Evolutionary conservation across 2,888 invertebrate genomes (phyloP), one percentile per base, ranked within the genome.

Genomic region (Arge pagana): DNA sequence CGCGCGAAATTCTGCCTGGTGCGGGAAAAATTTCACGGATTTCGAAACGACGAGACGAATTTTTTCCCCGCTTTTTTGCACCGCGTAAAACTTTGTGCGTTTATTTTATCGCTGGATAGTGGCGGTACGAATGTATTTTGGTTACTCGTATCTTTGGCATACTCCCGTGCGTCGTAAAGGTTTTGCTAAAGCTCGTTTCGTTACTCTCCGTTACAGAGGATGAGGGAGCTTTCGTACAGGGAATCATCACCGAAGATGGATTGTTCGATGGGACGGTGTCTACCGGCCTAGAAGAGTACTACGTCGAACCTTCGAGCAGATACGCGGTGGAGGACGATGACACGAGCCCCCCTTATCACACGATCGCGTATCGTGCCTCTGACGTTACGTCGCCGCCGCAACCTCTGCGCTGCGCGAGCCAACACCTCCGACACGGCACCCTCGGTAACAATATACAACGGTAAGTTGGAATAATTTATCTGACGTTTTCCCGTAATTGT

Each of bases 221-320:
- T 66, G 90, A 92, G 59, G 82, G 82, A 41, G 88, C 93, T 10
- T 79, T 84, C 60, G 91, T 94, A 48, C 88, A 91, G 70, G 96
- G 95, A 31, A 81, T 95, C 66, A 84, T 96, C 65, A 93, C 93
- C 55, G 82, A 84, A 53, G 89, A 93, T 55, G 95, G 95, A 52
- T 82, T 93, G 53, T 91, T 96, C 77, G 95, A 96, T 73, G 96
- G 95, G 48, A 89, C 89, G 50, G 88, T 96, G 70, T 83, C 85
- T 76, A 89, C 91, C 45, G 80, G 81, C 52, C 80, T 84, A 45
- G 90, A 90, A 67, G 89, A 92, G 67, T 92, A 86, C 77, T 93
- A 91, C 77, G 83, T 95, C 63, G 94, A 95, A 76, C 90, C 90
- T 5, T 79, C 88, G 52, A 83, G 83, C 63, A 82, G 89, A 63